Evolutionary conservation across 2,888 invertebrate species (phyloP), one percentile per base, ranked within the genome.

Genomic region (Dasysyrphus tricinctus): DNA sequence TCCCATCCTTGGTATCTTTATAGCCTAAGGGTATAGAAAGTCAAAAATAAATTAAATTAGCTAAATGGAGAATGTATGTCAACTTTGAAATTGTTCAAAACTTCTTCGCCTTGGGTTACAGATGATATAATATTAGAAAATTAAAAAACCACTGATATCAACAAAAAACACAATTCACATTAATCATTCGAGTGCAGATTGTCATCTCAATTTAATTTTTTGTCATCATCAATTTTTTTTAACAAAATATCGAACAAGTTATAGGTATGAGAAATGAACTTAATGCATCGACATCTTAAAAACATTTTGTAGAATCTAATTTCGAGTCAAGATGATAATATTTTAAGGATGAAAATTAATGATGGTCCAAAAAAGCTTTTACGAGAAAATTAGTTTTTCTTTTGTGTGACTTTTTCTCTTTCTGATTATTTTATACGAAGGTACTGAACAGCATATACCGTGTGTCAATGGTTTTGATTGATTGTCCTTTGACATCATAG

Each of bases 371-470:
- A 74, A 24, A 70, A 80, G 84, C 84, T 81, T 80, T 81, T 70
- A 56, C 54, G 49, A 77, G 78, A 74, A 86, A 78, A 86, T 86
- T 82, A 85, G 80, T 80, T 78, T 81, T 75, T 75, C 74, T 75
- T 72, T 69, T 74, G 57, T 74, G 51, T 78, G 56, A 49, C 57
- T 59, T 74, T 49, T 54, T 57, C 3, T 37, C 11, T 37, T 74
- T 65, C 37, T 54, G n/a, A 61, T 69, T 69, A 54, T 29, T 44
- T 29, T n/a, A 37, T n/a, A 42, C 5, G 34, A 5, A 51, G 54
- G 67, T 57, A 80, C 51, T 39, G 29, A 54, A 32, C 47, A 47
- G 9, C 16, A 29, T 14, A 42, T 54, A 49, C 34, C 19, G 65
- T 76, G 65, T 76, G 63, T 65, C 73, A 69, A 65, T 12, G 37